Evolutionary conservation across 53 echinoderm and acorn worm genomes (phyloP).

Genomic region (Luidia sarsii): DNA sequence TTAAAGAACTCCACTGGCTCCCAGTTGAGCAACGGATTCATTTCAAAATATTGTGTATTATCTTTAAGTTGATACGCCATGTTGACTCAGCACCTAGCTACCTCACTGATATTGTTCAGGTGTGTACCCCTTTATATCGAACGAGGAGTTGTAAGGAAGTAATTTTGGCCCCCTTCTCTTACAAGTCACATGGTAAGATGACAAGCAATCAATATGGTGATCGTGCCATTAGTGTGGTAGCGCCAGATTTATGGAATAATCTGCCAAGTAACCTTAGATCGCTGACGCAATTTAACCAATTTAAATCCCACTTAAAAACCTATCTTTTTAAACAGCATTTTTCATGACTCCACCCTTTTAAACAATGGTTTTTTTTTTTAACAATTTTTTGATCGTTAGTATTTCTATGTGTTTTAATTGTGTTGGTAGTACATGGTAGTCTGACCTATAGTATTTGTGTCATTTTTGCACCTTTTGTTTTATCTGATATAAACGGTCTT

Average conservation of each 20-base stretch:
- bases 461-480: too few species aligned
- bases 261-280: too few species aligned
- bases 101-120: not conserved
- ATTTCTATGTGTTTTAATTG: too few species aligned
- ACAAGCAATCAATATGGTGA: not conserved
- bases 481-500: too few species aligned
- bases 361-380: too few species aligned
- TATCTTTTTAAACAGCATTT: too few species aligned
- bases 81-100: not conserved
- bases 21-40: not conserved
- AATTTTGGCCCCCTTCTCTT: not conserved
- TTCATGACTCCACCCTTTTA: too few species aligned
- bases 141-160: slow-evolving; percentile 1
- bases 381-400: too few species aligned
- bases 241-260: not conserved
- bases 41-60: not conserved
- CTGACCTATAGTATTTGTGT: too few species aligned
- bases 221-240: not conserved
- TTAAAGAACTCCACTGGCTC: not conserved
- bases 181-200: not conserved
- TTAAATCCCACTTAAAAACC: too few species aligned
- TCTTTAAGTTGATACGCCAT: not conserved
- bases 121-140: not conserved
- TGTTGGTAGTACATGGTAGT: too few species aligned
- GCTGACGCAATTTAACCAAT: too few species aligned